Percentiles rank a stretch among this genome's conserved stretches.
Evolutionary conservation across 2,113 vertebrate species (phyloP).

Genomic region (Esox niger): DNA sequence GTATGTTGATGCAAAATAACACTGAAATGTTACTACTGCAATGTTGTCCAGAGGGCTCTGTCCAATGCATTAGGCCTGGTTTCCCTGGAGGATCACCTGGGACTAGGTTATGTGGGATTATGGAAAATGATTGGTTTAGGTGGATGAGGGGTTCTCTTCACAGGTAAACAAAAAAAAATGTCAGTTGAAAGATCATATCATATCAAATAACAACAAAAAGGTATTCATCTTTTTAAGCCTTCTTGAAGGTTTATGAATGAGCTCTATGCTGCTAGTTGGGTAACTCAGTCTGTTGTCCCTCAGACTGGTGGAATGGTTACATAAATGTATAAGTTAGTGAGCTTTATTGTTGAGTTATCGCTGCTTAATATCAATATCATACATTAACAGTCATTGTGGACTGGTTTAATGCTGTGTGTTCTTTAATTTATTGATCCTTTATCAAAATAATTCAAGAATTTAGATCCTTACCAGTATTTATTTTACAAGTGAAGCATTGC

Average conservation of each 20-base stretch:
- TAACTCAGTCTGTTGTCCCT: neutral
- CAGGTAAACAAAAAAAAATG: too few relatives aligned
- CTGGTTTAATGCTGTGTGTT: conserved; percentile 24
- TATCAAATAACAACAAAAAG: neutral
- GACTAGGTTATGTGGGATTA: conserved; percentile 24
- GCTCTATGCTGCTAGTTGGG: neutral
- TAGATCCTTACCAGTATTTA: conserved; percentile 28
- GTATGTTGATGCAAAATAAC: conserved; percentile 36
- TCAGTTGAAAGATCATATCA: neutral
- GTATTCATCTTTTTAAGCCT: neutral
- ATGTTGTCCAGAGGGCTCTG: conserved; percentile 43
- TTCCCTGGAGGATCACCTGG: conserved; percentile 53
- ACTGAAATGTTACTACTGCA: conserved; percentile 31
- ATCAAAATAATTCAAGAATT: conserved; percentile 44
- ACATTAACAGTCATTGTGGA: neutral
- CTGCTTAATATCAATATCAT: neutral
- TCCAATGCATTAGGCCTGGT: conserved; percentile 65
- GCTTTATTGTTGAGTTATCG: neutral
- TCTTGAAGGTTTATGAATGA: neutral
- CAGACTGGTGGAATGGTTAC: neutral
- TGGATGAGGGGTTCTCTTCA: too few relatives aligned
- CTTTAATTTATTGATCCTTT: conserved; percentile 15
- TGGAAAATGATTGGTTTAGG: conserved; percentile 13
- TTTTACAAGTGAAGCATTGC: neutral
- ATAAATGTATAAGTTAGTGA: neutral